Percentiles rank a stretch among this genome's conserved stretches.
Conservation (phyloP, 1,140 invertebrate genomes). For the Philopotamus ludificatus region DNA sequence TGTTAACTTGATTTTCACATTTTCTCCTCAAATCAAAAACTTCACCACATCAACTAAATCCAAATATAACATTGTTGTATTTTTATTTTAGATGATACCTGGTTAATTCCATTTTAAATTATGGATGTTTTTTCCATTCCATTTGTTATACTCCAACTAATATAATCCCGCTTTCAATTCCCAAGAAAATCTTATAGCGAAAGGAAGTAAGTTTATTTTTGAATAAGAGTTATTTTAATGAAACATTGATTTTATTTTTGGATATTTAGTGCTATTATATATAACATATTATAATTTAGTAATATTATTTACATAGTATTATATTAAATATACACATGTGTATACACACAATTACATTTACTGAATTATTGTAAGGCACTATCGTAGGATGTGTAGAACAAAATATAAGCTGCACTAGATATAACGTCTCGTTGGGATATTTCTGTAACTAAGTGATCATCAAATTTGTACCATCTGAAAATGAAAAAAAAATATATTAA, state of each 20-base stretch:
- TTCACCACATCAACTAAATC: too few species aligned
- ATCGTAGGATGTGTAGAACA: constrained; percentile 68
- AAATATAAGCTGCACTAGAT: constrained; percentile 73
- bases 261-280: not conserved
- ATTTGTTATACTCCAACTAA: not conserved
- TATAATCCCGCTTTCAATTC: not conserved
- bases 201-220: not conserved
- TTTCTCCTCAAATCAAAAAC: too few species aligned
- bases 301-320: not conserved
- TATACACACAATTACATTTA: too few species aligned
- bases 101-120: not conserved
- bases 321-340: constrained; percentile 15
- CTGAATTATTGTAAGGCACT: constrained; percentile 30
- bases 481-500: constrained; percentile 34
- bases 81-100: too few species aligned
- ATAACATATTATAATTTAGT: not conserved
- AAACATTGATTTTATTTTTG: too few species aligned
- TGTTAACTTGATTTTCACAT: too few species aligned
- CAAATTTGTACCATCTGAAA: constrained; percentile 84
- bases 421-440: constrained; percentile 68
- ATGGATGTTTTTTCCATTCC: not conserved
- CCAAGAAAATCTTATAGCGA: not conserved
- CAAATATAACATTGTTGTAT: too few species aligned
- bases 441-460: constrained; percentile 80
- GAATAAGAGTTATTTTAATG: not conserved